phyloP scores from a whole-genome alignment of 2,888 invertebrate genomes.

The Dolomedes plantarius region DNA sequence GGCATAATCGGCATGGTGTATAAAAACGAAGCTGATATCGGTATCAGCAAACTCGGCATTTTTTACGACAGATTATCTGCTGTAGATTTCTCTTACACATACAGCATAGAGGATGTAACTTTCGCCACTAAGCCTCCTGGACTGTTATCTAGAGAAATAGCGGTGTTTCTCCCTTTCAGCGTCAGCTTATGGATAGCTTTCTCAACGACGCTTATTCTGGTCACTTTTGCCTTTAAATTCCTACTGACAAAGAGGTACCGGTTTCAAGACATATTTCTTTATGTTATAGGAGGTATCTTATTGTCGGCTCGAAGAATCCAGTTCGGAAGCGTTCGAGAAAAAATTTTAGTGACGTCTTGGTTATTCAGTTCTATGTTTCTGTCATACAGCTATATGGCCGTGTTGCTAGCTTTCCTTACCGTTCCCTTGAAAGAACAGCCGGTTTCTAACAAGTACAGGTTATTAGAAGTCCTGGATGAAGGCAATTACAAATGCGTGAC shows the following conservation, averaged over 20 bases:
- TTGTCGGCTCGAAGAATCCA: neutral
- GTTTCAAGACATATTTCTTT: neutral
- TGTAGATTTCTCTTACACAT: neutral
- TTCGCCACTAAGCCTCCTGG: neutral
- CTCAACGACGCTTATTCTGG: neutral
- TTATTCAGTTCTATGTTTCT: neutral
- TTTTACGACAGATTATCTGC: neutral
- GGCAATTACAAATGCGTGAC: neutral
- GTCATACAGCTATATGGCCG: neutral
- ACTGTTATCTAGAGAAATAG: neutral
- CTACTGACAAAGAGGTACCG: neutral
- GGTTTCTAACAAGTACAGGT: neutral
- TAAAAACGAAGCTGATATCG: conserved; percentile 2
- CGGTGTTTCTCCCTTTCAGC: neutral
- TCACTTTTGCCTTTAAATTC: neutral
- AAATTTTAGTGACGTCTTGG: neutral
- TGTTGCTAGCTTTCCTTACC: neutral
- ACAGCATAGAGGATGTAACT: neutral
- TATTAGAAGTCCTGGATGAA: neutral
- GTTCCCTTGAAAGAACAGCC: neutral
- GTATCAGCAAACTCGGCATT: neutral
- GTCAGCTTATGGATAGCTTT: neutral
- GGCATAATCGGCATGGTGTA: conserved; percentile 10
- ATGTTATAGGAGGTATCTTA: neutral
- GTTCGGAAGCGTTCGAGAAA: neutral